Evolutionary conservation across 23 tunicate genomes (phyloP).

Genomic region (Styela clava): DNA sequence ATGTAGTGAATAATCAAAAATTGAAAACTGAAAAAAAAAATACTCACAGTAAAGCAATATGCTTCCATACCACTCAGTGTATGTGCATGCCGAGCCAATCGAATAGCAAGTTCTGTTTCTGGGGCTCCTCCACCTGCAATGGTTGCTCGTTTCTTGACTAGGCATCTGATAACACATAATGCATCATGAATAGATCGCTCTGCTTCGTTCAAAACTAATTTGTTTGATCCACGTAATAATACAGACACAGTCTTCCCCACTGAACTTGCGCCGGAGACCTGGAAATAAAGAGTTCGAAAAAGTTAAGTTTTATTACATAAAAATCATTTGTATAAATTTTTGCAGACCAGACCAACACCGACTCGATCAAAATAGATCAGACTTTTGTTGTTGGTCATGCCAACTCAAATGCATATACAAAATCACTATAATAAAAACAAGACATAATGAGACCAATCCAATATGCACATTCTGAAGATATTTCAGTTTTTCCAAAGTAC

Average conservation of each 20-base stretch:
- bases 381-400: too few species aligned
- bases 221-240: conserved; percentile 86
- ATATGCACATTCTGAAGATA: background rate
- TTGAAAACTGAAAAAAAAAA: background rate
- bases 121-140: conserved; percentile 99
- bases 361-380: background rate
- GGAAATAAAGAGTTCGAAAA: conserved; percentile 5
- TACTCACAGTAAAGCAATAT: conserved; percentile 84
- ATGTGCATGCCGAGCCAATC: conserved; percentile 61
- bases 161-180: conserved; percentile 91
- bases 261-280: conserved; percentile 80
- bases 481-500: background rate
- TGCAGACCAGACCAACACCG: too few species aligned
- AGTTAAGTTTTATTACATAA: background rate
- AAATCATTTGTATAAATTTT: background rate
- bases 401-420: too few species aligned
- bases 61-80: conserved; percentile 98
- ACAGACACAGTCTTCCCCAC: conserved; percentile 80
- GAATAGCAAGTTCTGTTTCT: conserved; percentile 92
- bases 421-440: too few species aligned
- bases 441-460: too few species aligned
- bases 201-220: conserved; percentile 90
- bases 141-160: conserved; percentile 92
- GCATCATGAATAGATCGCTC: conserved; percentile 98
- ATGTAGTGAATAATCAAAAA: background rate